Evolutionary conservation across 2,113 vertebrate genomes (phyloP).

Genomic region (Numida meleagris): DNA sequence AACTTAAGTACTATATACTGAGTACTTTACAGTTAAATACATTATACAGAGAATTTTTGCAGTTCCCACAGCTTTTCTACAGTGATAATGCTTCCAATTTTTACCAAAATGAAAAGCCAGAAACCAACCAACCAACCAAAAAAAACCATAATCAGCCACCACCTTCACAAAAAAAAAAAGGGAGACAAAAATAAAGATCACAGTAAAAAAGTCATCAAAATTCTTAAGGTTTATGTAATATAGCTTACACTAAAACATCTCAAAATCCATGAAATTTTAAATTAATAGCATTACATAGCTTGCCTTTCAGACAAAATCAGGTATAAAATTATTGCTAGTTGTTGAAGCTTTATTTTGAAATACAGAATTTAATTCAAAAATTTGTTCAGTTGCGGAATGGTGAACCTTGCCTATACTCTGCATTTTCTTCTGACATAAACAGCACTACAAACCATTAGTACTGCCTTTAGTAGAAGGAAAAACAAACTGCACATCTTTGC

Average conservation of each 20-base stretch:
- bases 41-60: background rate
- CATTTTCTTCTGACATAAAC: background rate
- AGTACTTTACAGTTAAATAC: background rate
- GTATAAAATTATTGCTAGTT: background rate
- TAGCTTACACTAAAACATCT: background rate
- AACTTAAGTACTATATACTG: background rate
- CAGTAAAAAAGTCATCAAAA: background rate
- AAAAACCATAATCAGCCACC: too few relatives aligned
- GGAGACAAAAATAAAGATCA: background rate
- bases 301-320: background rate
- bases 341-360: background rate
- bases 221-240: background rate
- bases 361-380: background rate
- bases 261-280: background rate
- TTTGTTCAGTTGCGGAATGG: background rate
- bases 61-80: background rate
- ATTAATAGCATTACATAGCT: background rate
- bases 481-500: background rate
- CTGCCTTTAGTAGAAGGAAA: background rate
- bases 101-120: background rate
- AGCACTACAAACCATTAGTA: background rate
- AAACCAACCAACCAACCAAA: background rate
- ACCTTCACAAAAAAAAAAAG: accelerated
- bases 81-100: background rate
- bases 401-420: background rate